A percentile compares a stretch with the other conserved stretches of the same genome.
phyloP scores from a whole-genome alignment of 2,797 vertebrate genomes.

The Leptatherina wallacei region DNA sequence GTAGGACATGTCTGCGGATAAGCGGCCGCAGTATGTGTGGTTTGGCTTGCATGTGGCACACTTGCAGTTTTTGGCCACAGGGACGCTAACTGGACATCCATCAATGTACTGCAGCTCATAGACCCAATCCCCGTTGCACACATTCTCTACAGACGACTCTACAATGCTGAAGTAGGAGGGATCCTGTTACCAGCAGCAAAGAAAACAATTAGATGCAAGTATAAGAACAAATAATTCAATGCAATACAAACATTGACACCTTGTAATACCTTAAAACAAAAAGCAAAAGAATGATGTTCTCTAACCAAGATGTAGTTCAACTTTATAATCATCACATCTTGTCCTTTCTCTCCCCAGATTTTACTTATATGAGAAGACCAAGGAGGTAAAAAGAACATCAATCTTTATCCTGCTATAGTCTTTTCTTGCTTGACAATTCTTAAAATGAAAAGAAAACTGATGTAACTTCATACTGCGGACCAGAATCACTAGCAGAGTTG shows the following conservation, averaged over 20 bases:
- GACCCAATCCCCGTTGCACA: conserved; percentile 86
- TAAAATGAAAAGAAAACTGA: background rate
- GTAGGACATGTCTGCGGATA: conserved; percentile 81
- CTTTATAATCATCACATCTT: background rate
- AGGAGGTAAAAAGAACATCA: background rate
- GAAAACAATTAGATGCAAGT: background rate
- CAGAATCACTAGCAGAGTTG: background rate
- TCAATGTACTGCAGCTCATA: conserved; percentile 87
- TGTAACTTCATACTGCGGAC: too few relatives aligned
- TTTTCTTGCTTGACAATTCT: background rate
- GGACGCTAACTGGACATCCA: conserved; percentile 85
- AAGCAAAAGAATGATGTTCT: too few relatives aligned
- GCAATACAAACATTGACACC: background rate
- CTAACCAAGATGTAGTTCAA: background rate
- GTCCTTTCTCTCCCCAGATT: background rate
- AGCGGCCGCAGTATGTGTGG: conserved; percentile 84
- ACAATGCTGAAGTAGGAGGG: conserved; percentile 60
- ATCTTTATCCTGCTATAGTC: background rate
- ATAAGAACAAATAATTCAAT: background rate
- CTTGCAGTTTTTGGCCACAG: conserved; percentile 87
- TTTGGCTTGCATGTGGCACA: conserved; percentile 84
- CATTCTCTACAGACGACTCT: conserved; percentile 63
- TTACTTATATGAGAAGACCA: too few relatives aligned
- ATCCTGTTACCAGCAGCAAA: conserved; percentile 77
- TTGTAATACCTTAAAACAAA: too few relatives aligned